Base-by-base conservation (phyloP, 2,113 vertebrate species). In the Cynopterus brachyotis region DNA sequence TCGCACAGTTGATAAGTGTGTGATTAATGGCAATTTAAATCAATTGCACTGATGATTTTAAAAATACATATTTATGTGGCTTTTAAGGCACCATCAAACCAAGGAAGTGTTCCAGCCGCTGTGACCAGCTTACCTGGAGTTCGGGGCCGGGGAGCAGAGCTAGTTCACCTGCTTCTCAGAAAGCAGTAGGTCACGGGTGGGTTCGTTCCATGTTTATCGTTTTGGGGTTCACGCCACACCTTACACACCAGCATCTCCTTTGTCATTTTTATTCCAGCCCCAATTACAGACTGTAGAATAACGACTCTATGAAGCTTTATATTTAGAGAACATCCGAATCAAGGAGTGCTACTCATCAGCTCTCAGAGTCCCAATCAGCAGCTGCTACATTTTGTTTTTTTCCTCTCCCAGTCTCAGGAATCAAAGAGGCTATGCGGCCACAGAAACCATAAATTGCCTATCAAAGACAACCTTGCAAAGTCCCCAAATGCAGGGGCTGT, bases 41-140 rank as follows among this genome's bases (percentile, higher is more conserved):
- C 97, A 97, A 96, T 97, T 96, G 96, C 96, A 88, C 96, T 55
- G 95, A 97, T 97, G 89, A 97, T 97, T 97, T 97, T 13, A 96
- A 97, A 97, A 97, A 98, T 97, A 97, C 97, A 97, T 97, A 97
- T 98, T 97, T 96, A 98, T 97, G 97, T 94, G 97, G 97, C 97
- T 97, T 97, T 97, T 96, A 96, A 94, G 91, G 96, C 78, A 91
- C 45, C 45, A 94, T 92, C 84, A 53, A 93, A 75, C 91, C n/a
- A 82, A 94, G 66, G 76, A 75, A 82, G 85, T 22, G 62, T 60
- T 94, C 78, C 42, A 55, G 88, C 70, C 10, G 2, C 40, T 50
- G 76, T 64, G 80, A 88, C 72, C 60, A 73, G 92, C 57, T 88
- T 60, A 75, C 53, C 91, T 35, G 19, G 83, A 55, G 28, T 19